Evolutionary conservation across 2,797 vertebrate species (phyloP).

Genomic region (Muraenolepis orangiensis): DNA sequence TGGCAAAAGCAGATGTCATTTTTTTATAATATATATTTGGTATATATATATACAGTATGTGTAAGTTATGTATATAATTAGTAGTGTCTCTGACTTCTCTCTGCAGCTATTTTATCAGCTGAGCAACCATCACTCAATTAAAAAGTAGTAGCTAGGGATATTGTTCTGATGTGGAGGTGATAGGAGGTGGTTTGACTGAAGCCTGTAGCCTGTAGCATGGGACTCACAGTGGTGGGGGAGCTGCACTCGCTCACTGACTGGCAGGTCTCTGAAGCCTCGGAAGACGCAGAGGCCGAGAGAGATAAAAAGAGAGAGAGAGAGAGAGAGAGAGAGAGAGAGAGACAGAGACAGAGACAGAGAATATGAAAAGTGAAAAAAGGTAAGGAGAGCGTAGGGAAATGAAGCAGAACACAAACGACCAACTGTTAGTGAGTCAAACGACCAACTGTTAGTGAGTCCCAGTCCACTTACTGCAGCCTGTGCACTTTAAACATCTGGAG

Average conservation of each 20-base stretch:
- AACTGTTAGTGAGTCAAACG: neutral
- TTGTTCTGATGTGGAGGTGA: too few relatives aligned
- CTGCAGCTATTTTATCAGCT: neutral
- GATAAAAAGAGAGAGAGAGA: too few relatives aligned
- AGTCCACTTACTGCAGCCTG: neutral
- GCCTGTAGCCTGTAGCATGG: neutral
- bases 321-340: neutral
- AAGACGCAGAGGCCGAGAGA: too few relatives aligned
- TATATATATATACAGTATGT: too few relatives aligned
- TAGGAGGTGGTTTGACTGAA: neutral
- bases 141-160: neutral
- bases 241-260: constrained; percentile 98
- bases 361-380: too few relatives aligned
- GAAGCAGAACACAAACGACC: neutral
- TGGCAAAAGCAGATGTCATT: neutral
- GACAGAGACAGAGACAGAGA: too few relatives aligned
- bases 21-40: too few relatives aligned
- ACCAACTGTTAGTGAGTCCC: too few relatives aligned
- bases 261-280: constrained; percentile 96
- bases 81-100: neutral
- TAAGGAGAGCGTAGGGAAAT: neutral
- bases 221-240: constrained; percentile 93
- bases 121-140: neutral
- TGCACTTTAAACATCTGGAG: neutral
- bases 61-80: neutral